A percentile compares a stretch with the other conserved stretches of the same genome.
Conservation (phyloP, 2,797 vertebrate species). For the Peromyscus eremicus region DNA sequence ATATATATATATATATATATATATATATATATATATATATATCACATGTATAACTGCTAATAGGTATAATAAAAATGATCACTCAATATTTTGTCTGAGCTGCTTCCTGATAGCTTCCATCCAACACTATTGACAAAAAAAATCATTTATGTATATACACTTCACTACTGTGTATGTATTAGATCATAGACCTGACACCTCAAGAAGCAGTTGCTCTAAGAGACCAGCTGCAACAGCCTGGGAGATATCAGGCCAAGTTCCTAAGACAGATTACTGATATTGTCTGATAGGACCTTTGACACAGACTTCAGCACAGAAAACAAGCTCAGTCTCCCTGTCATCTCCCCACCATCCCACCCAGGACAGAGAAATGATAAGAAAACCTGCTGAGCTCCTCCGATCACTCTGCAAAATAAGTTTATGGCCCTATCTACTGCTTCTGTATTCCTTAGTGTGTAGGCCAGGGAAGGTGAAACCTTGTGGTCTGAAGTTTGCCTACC, state of each 20-base stretch:
- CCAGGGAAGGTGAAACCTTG: background rate
- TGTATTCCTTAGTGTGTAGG: background rate
- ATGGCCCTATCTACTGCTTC: background rate
- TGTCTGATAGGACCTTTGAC: background rate
- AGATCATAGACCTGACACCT: no score
- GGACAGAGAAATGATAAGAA: background rate
- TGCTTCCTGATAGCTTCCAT: background rate
- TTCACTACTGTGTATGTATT: background rate
- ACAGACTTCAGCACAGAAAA: background rate
- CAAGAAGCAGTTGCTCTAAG: background rate
- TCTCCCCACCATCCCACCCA: no score
- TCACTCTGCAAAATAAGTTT: background rate
- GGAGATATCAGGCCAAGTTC: background rate
- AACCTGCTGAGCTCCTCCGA: background rate
- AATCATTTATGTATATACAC: background rate
- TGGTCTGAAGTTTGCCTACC: background rate
- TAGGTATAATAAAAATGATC: background rate
- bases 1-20: no score
- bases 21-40: background rate
- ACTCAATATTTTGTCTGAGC: background rate
- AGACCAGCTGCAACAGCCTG: background rate
- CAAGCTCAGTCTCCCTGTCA: background rate
- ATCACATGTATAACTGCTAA: background rate
- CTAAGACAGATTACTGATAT: background rate
- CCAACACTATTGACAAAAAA: background rate